Base-by-base conservation (phyloP, 2,113 vertebrate species). In the Cinclus cinclus region DNA sequence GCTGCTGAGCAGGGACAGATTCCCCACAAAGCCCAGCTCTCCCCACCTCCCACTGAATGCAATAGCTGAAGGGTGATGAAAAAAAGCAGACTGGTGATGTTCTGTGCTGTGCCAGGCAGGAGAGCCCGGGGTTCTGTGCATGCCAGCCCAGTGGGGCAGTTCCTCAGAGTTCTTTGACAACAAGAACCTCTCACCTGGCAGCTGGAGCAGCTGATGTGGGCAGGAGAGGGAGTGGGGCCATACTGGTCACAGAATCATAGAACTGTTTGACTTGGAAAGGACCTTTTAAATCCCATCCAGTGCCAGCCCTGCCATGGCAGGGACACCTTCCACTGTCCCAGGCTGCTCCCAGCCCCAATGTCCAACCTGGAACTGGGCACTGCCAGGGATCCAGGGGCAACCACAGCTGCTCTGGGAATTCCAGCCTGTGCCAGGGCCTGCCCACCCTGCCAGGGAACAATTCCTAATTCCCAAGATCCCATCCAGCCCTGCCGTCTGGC, bases 271-370 rank as follows among this genome's bases (percentile, higher is more conserved):
- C 44, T 31, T 21, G 33, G 7, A 35, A 62, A 42, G 37, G 31
- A 25, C 8, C 25, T 62, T 12, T 10, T 2, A 62, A 10, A 71
- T 0, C 7, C 21, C 67, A 6, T 0, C 31, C 65, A 50, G 23
- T 8, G 12, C 56, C 56, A 44, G 3, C 56, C 42, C 13, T 7
- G 46, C 46, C 67, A 24, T 17, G 67, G 65, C 46, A 83, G 56
- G 67, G 67, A 31, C 80, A 6, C 20, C 46, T 71, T 1, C 67
- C 67, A 30, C 25, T 44, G 56, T 6, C 9, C 42, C 77, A 80
- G 77, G 11, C 35, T 31, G 62, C 50, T 53, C 64, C 64, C 73
- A 5, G 55, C 65, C 53, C 37, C 76, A 60, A 0, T 22, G 53
- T 13, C 80, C 67, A 71, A 0, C 19, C 65, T 60, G 80, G 65